Evolutionary conservation across 2,113 vertebrate genomes (phyloP).

Genomic region (Odocoileus hemionus): DNA sequence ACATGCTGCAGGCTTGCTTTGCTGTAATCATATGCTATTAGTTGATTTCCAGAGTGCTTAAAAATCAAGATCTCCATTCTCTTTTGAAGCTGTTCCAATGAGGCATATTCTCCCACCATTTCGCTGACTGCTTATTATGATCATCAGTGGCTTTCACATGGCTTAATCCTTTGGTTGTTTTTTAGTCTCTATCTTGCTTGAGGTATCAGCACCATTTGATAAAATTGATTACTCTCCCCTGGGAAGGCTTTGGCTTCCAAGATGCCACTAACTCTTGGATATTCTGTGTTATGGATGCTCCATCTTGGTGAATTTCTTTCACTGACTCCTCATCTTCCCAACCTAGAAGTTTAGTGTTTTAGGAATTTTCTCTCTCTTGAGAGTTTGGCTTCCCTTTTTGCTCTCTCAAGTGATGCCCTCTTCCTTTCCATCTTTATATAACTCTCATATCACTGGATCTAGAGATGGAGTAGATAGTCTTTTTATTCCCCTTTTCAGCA

Average conservation of each 20-base stretch:
- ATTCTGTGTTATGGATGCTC: not conserved
- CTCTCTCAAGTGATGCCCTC: not conserved
- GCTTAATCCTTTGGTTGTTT: not conserved
- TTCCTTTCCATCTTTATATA: not conserved
- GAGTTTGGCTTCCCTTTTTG: not conserved
- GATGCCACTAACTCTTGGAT: not conserved
- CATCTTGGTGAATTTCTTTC: not conserved
- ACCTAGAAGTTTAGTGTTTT: not conserved
- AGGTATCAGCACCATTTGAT: not conserved
- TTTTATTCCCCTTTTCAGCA: not conserved
- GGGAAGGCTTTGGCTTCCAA: not conserved
- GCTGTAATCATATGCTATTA: not conserved
- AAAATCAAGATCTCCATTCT: not conserved
- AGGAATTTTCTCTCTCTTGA: not conserved
- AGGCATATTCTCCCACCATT: not conserved
- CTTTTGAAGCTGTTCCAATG: not conserved
- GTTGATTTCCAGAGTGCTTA: not conserved
- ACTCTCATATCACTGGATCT: not conserved
- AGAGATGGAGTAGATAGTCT: not conserved
- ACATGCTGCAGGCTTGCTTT: not conserved
- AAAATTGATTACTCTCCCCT: not conserved
- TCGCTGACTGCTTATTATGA: not conserved
- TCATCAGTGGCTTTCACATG: not conserved
- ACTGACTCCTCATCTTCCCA: not conserved
- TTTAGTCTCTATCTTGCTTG: not conserved